phyloP scores from a whole-genome alignment of 2,888 invertebrate genomes.

The Choristoneura rosaceana region DNA sequence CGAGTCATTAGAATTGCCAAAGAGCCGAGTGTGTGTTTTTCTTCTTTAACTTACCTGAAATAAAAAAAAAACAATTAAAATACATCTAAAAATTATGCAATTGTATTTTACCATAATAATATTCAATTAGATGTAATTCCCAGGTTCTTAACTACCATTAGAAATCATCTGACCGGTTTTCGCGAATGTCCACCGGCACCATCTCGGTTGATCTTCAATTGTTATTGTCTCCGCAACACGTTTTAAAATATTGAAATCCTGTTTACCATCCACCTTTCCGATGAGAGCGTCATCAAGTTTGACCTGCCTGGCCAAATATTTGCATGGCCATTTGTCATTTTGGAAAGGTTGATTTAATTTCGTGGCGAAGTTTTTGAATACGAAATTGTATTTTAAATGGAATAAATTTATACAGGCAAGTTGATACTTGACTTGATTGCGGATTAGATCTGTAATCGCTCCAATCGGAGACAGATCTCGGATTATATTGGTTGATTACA shows the following conservation, averaged over 20 bases:
- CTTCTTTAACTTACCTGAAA: slow-evolving; percentile 63
- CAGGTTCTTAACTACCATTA: slow-evolving; percentile 29
- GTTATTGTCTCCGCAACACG: slow-evolving; percentile 62
- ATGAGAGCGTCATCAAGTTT: slow-evolving; percentile 76
- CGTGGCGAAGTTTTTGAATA: slow-evolving; percentile 34
- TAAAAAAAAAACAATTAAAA: slow-evolving; percentile 44
- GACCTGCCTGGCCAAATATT: slow-evolving; percentile 64
- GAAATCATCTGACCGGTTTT: slow-evolving; percentile 56
- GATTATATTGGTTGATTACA: slow-evolving; percentile 23
- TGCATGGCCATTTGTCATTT: slow-evolving; percentile 62
- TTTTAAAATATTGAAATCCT: slow-evolving; percentile 57
- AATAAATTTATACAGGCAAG: slow-evolving; percentile 38
- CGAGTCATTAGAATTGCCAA: background rate
- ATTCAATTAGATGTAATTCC: slow-evolving; percentile 21
- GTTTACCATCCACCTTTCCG: slow-evolving; percentile 67
- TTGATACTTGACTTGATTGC: slow-evolving; percentile 36
- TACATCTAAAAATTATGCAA: slow-evolving; percentile 20
- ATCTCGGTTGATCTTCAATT: slow-evolving; percentile 68
- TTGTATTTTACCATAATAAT: background rate
- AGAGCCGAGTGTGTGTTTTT: background rate
- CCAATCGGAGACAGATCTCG: slow-evolving; percentile 18
- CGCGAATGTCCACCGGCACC: slow-evolving; percentile 45
- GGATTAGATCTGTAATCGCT: slow-evolving; percentile 38
- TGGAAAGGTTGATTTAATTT: slow-evolving; percentile 43
- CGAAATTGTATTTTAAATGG: slow-evolving; percentile 39